Base-by-base conservation (phyloP, 1,140 invertebrate species). In the Pogonomyrmex californicus region DNA sequence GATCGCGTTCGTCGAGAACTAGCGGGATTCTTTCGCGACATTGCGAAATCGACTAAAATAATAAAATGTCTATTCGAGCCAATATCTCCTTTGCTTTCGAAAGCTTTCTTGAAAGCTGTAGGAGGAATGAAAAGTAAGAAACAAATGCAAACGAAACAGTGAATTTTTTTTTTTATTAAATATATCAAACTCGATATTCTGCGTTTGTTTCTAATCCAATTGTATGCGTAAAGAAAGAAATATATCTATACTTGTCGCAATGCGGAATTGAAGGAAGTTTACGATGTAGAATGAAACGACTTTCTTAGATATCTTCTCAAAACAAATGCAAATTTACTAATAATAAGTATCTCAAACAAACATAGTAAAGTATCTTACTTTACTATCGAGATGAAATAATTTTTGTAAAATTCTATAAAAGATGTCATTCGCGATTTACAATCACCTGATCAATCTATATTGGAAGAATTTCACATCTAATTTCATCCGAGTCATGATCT, bases 331-430 rank as follows among this genome's bases (percentile, higher is more conserved):
- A 49, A 49, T 7, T 51, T 33, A 30, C 2, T 17, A 23, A 23
- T 23, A 23, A 23, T 23, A 33, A 71, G 10, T 51, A 7, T 44
- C 38, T 44, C 62, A 7, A 30, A 10, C 9, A 38, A 38, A 65
- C 23, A 23, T 23, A 23, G 23, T 23, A 23, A 23, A 23, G 23
- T 23, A 23, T 23, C 23, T 47, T 4, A 2, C 23, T 7, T 44
- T 47, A 38, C 30, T 65, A 70, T 70, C 23, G 41, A 47, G 6
- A 70, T 10, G 14, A 44, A 51, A 71, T 71, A 51, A n/a, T 36
- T 71, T 30, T 17, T 65, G 6, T 63, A n/a, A n/a, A n/a, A n/a
- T n/a, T 6, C 1, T 47, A 30, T 0, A 14, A 1, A 30, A 47
- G 9, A 47, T 49, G 30, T 33, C 30, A 49, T 30, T 68, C 47